Conservation (phyloP, 2,888 invertebrate genomes). For the Epirrhoe alternata region DNA sequence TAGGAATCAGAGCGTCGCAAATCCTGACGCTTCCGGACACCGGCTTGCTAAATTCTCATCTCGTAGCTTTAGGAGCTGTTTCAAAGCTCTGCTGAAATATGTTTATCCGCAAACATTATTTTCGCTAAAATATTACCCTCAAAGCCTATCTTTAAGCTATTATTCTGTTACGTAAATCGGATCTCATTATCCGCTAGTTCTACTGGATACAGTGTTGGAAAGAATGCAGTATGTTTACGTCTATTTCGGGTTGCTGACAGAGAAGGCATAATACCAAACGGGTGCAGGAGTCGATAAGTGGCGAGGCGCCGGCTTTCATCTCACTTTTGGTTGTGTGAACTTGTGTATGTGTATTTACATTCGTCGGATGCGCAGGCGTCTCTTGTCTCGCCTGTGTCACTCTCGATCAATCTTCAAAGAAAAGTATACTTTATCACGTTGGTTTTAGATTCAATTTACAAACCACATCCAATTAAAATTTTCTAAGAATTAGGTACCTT, state of each 20-base stretch:
- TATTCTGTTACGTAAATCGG: constrained; percentile 4
- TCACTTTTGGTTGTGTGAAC: constrained; percentile 57
- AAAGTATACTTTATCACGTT: constrained; percentile 12
- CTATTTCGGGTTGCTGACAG: constrained; percentile 81
- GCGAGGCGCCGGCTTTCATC: constrained; percentile 78
- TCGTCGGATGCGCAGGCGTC: constrained; percentile 55
- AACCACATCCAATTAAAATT: not conserved
- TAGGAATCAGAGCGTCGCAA: constrained; percentile 45
- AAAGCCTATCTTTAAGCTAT: constrained; percentile 9
- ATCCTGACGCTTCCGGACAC: constrained; percentile 44
- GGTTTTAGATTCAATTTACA: not conserved
- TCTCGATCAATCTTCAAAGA: constrained; percentile 6
- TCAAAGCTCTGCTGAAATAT: constrained; percentile 40
- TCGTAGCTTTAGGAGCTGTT: constrained; percentile 38
- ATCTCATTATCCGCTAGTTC: constrained; percentile 3
- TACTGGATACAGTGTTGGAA: constrained; percentile 36
- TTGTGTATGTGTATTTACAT: constrained; percentile 65
- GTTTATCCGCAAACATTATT: constrained; percentile 42
- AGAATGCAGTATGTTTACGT: constrained; percentile 58
- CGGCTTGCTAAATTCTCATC: constrained; percentile 54
- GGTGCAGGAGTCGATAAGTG: constrained; percentile 79
- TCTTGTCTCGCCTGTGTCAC: constrained; percentile 31
- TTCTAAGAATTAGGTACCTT: not conserved
- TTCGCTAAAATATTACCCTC: constrained; percentile 25
- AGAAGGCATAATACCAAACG: constrained; percentile 73